Percentiles rank a stretch among this genome's conserved stretches.
phyloP scores from a whole-genome alignment of 2,888 invertebrate species.

The Drosophila atripex region DNA sequence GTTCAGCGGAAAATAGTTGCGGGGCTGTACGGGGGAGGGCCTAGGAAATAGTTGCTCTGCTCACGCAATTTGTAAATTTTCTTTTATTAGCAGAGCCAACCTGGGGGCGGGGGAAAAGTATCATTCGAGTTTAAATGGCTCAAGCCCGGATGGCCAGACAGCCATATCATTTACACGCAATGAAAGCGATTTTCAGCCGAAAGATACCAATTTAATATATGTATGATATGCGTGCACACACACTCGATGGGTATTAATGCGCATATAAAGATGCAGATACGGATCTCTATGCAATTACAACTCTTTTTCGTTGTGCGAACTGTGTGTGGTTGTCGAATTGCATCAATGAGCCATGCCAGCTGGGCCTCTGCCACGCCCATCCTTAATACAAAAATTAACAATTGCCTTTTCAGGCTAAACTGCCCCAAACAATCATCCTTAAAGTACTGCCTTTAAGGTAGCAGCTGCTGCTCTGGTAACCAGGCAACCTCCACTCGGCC shows the following conservation, averaged over 20 bases:
- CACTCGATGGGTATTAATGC: slow-evolving; percentile 4
- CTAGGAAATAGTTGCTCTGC: slow-evolving; percentile 28
- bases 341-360: slow-evolving; percentile 67
- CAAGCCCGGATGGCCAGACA: slow-evolving; percentile 3
- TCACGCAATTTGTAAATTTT: slow-evolving; percentile 74
- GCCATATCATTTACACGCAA: slow-evolving; percentile 59
- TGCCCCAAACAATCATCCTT: too few species aligned
- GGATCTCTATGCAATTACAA: slow-evolving; percentile 70
- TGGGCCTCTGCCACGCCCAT: slow-evolving; percentile 37
- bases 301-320: slow-evolving; percentile 70
- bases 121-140: slow-evolving; percentile 34
- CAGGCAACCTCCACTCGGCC: background rate
- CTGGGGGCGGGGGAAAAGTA: slow-evolving; percentile 29
- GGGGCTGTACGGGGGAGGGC: slow-evolving; percentile 1
- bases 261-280: slow-evolving; percentile 48
- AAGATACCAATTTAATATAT: slow-evolving; percentile 12
- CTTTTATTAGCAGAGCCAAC: slow-evolving; percentile 53
- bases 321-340: slow-evolving; percentile 69
- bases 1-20: slow-evolving; percentile 57
- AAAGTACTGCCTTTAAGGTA: background rate
- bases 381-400: slow-evolving; percentile 17
- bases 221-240: slow-evolving; percentile 2
- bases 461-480: background rate
- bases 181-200: slow-evolving; percentile 30
- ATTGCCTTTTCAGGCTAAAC: background rate